phyloP scores from a whole-genome alignment of 2,113 vertebrate species.

The Dunckerocampus dactyliophorus region DNA sequence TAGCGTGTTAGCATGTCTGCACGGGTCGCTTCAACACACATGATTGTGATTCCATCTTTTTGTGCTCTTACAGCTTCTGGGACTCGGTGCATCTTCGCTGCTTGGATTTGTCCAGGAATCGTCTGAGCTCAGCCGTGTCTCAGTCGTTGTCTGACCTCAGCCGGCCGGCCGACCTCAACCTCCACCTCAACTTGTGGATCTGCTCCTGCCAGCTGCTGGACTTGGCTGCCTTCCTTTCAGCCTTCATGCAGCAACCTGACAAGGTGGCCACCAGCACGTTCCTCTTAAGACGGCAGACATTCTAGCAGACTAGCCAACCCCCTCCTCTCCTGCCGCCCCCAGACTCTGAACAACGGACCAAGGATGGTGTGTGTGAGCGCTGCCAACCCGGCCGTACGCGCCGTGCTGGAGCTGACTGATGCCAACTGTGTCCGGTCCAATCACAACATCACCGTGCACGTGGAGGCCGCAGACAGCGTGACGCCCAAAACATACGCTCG shows the following conservation, averaged over 20 bases:
- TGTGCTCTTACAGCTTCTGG: conserved; percentile 55
- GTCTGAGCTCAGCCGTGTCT: conserved; percentile 54
- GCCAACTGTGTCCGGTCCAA: conserved; percentile 71
- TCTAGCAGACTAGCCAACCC: neutral
- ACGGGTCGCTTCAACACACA: too few species aligned
- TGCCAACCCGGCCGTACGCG: conserved; percentile 41
- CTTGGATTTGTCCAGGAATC: conserved; percentile 78
- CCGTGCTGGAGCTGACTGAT: conserved; percentile 70
- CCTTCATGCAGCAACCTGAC: conserved; percentile 65
- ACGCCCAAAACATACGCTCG: conserved; percentile 55
- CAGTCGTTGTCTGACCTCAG: conserved; percentile 72
- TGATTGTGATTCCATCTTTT: too few species aligned
- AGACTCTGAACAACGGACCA: conserved; percentile 61
- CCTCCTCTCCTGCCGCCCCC: neutral
- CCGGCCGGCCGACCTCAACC: conserved; percentile 69
- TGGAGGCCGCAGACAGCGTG: conserved; percentile 47
- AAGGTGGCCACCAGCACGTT: conserved; percentile 21
- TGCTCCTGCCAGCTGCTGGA: conserved; percentile 76
- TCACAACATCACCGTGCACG: conserved; percentile 65
- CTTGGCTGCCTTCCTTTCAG: conserved; percentile 67
- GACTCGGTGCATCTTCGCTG: conserved; percentile 60
- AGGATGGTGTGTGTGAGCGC: conserved; percentile 64
- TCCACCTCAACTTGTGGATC: conserved; percentile 76
- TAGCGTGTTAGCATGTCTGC: too few species aligned
- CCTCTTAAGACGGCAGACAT: neutral